phyloP scores from a whole-genome alignment of 2,797 vertebrate species.

The Catamblyrhynchus diadema region DNA sequence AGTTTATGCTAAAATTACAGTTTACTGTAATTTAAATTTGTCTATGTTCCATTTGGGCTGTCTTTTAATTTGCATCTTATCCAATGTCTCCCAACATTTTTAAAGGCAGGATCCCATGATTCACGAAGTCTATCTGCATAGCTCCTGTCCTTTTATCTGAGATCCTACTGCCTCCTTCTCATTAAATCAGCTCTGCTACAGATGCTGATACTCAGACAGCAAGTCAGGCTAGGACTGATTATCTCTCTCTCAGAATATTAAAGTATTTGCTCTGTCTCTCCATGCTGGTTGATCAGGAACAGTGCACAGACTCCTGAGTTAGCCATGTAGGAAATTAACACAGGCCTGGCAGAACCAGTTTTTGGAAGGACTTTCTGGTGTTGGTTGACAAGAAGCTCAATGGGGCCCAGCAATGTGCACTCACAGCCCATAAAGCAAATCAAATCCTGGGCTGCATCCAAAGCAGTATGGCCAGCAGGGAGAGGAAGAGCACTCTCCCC shows the following conservation, averaged over 20 bases:
- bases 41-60: neutral
- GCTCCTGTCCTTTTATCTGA: neutral
- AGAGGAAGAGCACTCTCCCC: neutral
- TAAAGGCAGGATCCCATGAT: neutral
- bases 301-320: neutral
- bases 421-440: neutral
- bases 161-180: neutral
- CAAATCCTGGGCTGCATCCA: neutral
- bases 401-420: rapidly evolving
- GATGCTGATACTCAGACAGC: neutral
- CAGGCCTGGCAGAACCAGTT: neutral
- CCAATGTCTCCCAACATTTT: neutral
- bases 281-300: neutral
- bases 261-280: neutral
- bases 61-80: neutral
- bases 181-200: neutral
- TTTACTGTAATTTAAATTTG: neutral
- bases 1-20: neutral
- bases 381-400: neutral
- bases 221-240: neutral
- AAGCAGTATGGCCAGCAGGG: neutral
- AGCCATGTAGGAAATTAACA: neutral
- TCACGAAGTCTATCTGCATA: neutral
- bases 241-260: neutral
- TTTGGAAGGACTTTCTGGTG: neutral